A percentile compares a stretch with the other conserved stretches of the same genome.
phyloP scores from a whole-genome alignment of 2,797 vertebrate species.

The Anguilla megastoma region DNA sequence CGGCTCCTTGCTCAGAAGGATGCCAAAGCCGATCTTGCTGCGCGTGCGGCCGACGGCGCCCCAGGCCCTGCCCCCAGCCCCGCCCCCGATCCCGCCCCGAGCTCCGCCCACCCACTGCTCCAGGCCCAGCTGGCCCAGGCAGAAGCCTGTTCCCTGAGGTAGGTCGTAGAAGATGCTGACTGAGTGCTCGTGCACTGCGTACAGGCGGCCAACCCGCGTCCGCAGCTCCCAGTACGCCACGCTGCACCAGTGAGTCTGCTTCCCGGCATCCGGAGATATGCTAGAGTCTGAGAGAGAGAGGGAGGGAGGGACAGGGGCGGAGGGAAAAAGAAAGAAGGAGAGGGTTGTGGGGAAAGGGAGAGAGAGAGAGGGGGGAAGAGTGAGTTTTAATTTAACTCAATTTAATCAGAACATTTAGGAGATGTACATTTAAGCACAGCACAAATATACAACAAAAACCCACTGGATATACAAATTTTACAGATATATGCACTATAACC shows the following conservation, averaged over 20 bases:
- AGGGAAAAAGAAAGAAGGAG: neutral
- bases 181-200: slow-evolving; percentile 93
- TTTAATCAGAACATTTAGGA: neutral
- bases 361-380: neutral
- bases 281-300: slow-evolving; percentile 81
- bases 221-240: slow-evolving; percentile 99
- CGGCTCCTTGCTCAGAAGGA: slow-evolving; percentile 92
- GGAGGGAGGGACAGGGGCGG: neutral
- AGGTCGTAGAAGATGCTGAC: slow-evolving; percentile 99
- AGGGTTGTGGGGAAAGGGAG: neutral
- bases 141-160: slow-evolving; percentile 99
- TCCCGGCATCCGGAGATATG: slow-evolving; percentile 85
- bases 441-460: neutral
- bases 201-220: slow-evolving; percentile 94
- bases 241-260: slow-evolving; percentile 96
- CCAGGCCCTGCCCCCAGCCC: slow-evolving; percentile 61
- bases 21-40: slow-evolving; percentile 94
- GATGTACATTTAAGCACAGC: neutral
- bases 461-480: neutral
- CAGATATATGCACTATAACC: neutral
- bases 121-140: slow-evolving; percentile 94
- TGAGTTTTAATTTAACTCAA: neutral
- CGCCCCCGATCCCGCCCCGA: neutral
- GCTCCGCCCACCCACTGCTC: slow-evolving; percentile 62
- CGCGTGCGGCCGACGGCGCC: slow-evolving; percentile 91